A percentile compares a stretch with the other conserved stretches of the same genome.
Conservation (phyloP, 1,140 invertebrate genomes). For the Drosophila hydei region DNA sequence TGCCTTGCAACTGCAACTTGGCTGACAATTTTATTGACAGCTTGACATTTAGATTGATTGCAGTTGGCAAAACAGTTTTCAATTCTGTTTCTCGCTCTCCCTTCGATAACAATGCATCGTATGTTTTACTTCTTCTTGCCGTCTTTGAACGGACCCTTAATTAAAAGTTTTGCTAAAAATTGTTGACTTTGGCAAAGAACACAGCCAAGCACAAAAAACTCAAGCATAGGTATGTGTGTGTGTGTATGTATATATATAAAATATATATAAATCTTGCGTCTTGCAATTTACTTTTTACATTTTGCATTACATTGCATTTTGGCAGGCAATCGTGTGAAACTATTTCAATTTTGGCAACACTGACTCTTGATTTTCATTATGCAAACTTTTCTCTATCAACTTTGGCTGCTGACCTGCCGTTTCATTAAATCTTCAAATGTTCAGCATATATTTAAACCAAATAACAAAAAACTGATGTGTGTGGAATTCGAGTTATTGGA, state of each 20-base stretch:
- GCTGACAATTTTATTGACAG: slow-evolving; percentile 79
- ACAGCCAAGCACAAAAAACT: slow-evolving; percentile 5
- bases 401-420: slow-evolving; percentile 4
- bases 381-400: slow-evolving; percentile 16
- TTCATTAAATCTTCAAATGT: slow-evolving; percentile 1
- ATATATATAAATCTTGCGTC: slow-evolving; percentile 16
- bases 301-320: slow-evolving; percentile 11
- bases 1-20: slow-evolving; percentile 45
- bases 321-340: slow-evolving; percentile 56
- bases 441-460: not conserved
- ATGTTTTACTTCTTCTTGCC: slow-evolving; percentile 7
- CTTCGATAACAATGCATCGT: slow-evolving; percentile 19
- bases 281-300: slow-evolving; percentile 20
- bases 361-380: slow-evolving; percentile 17
- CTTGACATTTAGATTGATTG: slow-evolving; percentile 78
- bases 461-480: not conserved
- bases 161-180: slow-evolving; percentile 68
- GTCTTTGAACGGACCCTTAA: slow-evolving; percentile 47
- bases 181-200: slow-evolving; percentile 47
- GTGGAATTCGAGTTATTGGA: no score
- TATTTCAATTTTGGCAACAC: slow-evolving; percentile 68
- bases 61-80: slow-evolving; percentile 62
- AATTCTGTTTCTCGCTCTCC: not conserved
- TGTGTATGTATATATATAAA: not conserved
- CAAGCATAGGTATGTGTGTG: not conserved